A percentile compares a stretch with the other conserved stretches of the same genome.
Conservation (phyloP, 2,888 invertebrate species). For the Rotaria sp. region DNA sequence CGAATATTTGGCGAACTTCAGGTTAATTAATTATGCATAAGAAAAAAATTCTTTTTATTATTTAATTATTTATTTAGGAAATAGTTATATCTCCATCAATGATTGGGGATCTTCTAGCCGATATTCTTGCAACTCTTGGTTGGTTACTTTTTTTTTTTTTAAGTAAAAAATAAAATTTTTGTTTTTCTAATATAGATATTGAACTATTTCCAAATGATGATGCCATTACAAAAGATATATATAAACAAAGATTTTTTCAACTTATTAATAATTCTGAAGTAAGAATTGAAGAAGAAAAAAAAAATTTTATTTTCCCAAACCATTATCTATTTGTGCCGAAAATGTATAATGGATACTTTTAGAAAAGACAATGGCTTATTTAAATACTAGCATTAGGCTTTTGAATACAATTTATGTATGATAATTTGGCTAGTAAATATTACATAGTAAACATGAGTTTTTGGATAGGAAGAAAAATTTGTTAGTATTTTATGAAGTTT, state of each 20-base stretch:
- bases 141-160: neutral
- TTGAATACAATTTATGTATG: neutral
- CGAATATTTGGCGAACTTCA: slow-evolving; percentile 4
- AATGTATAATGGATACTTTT: too few species aligned
- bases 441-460: too few species aligned
- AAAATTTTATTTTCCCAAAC: too few species aligned
- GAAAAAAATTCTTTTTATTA: neutral
- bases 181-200: neutral
- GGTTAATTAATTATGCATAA: neutral
- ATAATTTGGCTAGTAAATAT: too few species aligned
- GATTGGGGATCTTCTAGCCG: neutral
- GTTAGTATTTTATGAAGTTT: too few species aligned
- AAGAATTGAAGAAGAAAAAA: neutral
- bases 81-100: neutral
- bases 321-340: too few species aligned
- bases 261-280: neutral
- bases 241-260: slow-evolving; percentile 18
- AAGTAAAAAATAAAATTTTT: too few species aligned
- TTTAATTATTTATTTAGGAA: neutral
- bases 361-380: too few species aligned
- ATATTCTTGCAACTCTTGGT: slow-evolving; percentile 12
- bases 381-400: too few species aligned
- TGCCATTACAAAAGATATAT: neutral
- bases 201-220: slow-evolving; percentile 17
- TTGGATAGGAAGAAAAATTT: too few species aligned